Percentiles rank a stretch among this genome's conserved stretches.
Evolutionary conservation across 2,113 vertebrate genomes (phyloP).

Genomic region (Anser brachyrhynchus): DNA sequence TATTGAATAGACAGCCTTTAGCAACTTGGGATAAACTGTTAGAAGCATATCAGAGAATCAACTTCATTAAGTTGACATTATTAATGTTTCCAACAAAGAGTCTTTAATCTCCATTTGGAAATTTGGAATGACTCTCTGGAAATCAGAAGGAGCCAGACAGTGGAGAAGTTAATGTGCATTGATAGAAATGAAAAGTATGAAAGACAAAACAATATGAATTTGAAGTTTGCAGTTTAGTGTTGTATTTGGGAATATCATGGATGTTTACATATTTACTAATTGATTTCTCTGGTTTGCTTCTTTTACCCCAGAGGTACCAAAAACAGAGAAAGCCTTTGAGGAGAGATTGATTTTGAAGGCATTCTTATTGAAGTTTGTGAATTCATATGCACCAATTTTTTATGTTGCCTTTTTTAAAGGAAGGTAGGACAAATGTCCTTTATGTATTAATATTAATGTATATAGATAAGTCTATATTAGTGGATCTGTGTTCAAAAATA

Average conservation of each 20-base stretch:
- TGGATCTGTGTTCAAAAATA: neutral
- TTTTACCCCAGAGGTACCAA: conserved; percentile 87
- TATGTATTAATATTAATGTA: neutral
- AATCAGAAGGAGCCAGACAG: neutral
- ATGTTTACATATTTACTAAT: neutral
- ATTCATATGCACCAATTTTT: conserved; percentile 96
- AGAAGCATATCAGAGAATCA: neutral
- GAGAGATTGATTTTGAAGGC: conserved; percentile 94
- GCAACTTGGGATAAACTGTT: neutral
- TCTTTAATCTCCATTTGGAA: neutral
- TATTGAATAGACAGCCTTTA: neutral
- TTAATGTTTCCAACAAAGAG: neutral
- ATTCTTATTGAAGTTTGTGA: conserved; percentile 97
- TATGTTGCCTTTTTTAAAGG: conserved; percentile 99
- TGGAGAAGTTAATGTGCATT: neutral
- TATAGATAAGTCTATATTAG: neutral
- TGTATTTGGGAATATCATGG: neutral
- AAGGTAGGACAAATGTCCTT: conserved; percentile 79
- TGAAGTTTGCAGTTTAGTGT: neutral
- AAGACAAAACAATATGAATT: neutral
- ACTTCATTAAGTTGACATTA: neutral
- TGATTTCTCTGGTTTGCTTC: neutral
- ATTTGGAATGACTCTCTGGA: neutral
- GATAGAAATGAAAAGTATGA: neutral
- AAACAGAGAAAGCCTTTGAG: conserved; percentile 93